Evolutionary conservation across 2,113 vertebrate genomes (phyloP).

Genomic region (Calidris pygmaea): DNA sequence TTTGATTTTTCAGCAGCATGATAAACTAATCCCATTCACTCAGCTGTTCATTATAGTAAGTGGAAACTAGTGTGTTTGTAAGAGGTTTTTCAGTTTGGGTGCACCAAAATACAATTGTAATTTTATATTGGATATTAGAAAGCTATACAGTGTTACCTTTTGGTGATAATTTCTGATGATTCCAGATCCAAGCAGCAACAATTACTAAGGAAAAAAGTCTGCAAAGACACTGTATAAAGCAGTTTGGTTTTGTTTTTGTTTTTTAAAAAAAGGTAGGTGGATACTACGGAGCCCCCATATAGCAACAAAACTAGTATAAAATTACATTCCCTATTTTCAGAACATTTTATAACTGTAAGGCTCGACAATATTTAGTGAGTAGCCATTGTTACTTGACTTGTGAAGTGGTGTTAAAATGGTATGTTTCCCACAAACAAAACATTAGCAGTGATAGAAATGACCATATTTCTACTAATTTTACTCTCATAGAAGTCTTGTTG

Average conservation of each 20-base stretch:
- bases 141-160: neutral
- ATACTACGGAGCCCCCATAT: neutral
- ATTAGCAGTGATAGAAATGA: neutral
- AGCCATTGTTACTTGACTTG: neutral
- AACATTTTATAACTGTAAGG: neutral
- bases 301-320: neutral
- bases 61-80: neutral
- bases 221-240: neutral
- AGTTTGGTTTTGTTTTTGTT: neutral
- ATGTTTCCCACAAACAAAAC: neutral
- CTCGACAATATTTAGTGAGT: neutral
- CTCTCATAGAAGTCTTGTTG: neutral
- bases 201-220: neutral
- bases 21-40: no score
- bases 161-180: neutral
- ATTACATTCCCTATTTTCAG: neutral
- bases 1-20: neutral
- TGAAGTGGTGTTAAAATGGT: neutral
- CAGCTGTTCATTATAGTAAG: neutral
- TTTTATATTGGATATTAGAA: neutral
- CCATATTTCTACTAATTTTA: no score
- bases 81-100: neutral
- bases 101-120: neutral
- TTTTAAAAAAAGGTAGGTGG: neutral
- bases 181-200: neutral